A percentile compares a stretch with the other conserved stretches of the same genome.
These are phyloP conservation scores for Melinaea marsaeus DNA, from an alignment of 2,888 invertebrate species.

Conservation along the genomic window DNA sequence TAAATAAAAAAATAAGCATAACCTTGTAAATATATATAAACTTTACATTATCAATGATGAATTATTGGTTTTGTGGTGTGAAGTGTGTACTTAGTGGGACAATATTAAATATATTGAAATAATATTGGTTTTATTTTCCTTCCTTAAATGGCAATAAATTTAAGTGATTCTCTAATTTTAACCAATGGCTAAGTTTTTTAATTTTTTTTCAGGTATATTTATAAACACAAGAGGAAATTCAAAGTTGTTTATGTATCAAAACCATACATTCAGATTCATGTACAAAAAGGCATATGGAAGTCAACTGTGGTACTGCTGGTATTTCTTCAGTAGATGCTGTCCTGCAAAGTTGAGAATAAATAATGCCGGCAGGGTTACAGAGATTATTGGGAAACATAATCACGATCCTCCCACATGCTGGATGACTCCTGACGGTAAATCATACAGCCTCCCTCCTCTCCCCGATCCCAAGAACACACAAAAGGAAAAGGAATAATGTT, in stretches of 20 bases:
- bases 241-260: slow-evolving; percentile 71
- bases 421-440: slow-evolving; percentile 74
- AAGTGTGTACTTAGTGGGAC: background rate
- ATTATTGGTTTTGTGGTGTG: background rate
- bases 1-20: background rate
- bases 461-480: slow-evolving; percentile 39
- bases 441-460: slow-evolving; percentile 64
- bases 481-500: slow-evolving; percentile 24
- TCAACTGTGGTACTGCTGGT: slow-evolving; percentile 74
- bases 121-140: slow-evolving; percentile 43
- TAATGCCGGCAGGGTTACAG: slow-evolving; percentile 68
- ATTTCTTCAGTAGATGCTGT: slow-evolving; percentile 72
- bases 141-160: slow-evolving; percentile 30
- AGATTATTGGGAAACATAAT: slow-evolving; percentile 68
- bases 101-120: slow-evolving; percentile 13
- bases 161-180: slow-evolving; percentile 20
- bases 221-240: slow-evolving; percentile 74
- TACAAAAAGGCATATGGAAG: slow-evolving; percentile 75
- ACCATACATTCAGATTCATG: slow-evolving; percentile 74
- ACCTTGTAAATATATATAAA: background rate
- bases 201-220: slow-evolving; percentile 67
- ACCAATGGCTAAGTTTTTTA: slow-evolving; percentile 17
- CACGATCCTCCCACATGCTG: slow-evolving; percentile 73
- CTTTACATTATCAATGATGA: background rate
- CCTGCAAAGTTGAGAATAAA: slow-evolving; percentile 70